Conservation (phyloP, 2,888 invertebrate species). For the Brachyptera putata region DNA sequence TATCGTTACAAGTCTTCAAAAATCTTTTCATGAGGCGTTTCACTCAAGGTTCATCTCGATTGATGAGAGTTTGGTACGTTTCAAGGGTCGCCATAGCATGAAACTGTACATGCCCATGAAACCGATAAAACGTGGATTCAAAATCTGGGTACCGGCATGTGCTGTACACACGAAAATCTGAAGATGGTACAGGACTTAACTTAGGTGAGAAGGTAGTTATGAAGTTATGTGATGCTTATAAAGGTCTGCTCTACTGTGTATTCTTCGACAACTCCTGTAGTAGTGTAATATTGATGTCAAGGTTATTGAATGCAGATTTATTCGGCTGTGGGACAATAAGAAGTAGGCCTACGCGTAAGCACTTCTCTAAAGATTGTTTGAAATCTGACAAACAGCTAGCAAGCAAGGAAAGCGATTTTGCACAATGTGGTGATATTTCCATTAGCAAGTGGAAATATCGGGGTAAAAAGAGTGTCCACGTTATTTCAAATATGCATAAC, state of each 20-base stretch:
- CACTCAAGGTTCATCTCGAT: conserved; percentile 29
- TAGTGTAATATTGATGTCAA: too few relatives aligned
- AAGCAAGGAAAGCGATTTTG: conserved; percentile 35
- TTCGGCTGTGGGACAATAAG: too few relatives aligned
- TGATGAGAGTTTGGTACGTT: conserved; percentile 38
- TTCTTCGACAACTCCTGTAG: too few relatives aligned
- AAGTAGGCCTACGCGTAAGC: conserved; percentile 36
- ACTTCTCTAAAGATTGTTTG: conserved; percentile 35
- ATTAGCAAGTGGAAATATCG: conserved; percentile 39
- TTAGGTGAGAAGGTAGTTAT: conserved; percentile 38
- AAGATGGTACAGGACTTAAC: background rate
- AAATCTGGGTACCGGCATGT: too few relatives aligned
- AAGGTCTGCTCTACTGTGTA: too few relatives aligned
- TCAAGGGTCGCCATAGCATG: conserved; percentile 35
- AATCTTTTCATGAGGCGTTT: conserved; percentile 25
- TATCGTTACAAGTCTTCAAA: conserved; percentile 28
- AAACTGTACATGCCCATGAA: conserved; percentile 37
- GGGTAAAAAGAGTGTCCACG: too few relatives aligned
- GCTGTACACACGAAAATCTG: conserved; percentile 27
- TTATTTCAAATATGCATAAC: too few relatives aligned
- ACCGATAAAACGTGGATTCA: conserved; percentile 36
- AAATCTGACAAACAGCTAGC: conserved; percentile 35
- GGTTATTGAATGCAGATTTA: too few relatives aligned
- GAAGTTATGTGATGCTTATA: conserved; percentile 35
- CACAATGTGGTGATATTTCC: conserved; percentile 34